A percentile compares a stretch with the other conserved stretches of the same genome.
Conservation (phyloP, 1,140 invertebrate species). For the Drosophila yakuba region DNA sequence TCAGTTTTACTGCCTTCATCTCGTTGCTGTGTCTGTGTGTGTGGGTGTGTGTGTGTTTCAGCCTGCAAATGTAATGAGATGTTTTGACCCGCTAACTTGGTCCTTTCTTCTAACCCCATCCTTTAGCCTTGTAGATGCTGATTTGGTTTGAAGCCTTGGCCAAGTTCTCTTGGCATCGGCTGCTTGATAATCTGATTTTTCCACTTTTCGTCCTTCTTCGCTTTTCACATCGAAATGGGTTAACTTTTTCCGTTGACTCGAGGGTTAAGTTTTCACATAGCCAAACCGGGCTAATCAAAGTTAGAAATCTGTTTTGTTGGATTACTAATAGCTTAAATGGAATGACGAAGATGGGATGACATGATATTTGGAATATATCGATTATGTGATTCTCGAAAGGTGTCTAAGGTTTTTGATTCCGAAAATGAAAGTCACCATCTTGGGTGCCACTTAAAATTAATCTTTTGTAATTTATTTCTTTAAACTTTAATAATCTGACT, state of each 20-base stretch:
- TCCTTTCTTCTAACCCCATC: constrained; percentile 38
- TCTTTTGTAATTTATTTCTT: background rate
- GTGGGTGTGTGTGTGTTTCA: constrained; percentile 19
- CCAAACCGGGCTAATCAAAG: constrained; percentile 42
- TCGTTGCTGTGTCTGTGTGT: constrained; percentile 22
- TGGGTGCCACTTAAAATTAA: background rate
- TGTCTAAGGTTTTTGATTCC: background rate
- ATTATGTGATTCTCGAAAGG: background rate
- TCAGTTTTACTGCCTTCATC: constrained; percentile 60
- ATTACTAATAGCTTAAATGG: constrained; percentile 34
- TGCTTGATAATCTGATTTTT: constrained; percentile 53
- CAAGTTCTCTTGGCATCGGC: constrained; percentile 55
- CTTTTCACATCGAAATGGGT: constrained; percentile 38
- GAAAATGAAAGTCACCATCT: no score
- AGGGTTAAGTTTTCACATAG: constrained; percentile 30
- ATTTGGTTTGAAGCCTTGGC: constrained; percentile 55
- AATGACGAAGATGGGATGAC: constrained; percentile 17
- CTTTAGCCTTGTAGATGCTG: constrained; percentile 44
- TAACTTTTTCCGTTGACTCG: constrained; percentile 41
- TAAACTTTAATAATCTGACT: no score
- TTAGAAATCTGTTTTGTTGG: constrained; percentile 23
- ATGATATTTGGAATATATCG: constrained; percentile 5
- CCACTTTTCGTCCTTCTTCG: constrained; percentile 13
- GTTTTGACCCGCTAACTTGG: constrained; percentile 74
- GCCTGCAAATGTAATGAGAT: constrained; percentile 69